These are phyloP conservation scores for Scalopus aquaticus DNA, from an alignment of 2,113 vertebrate species.

Conservation along the genomic window DNA sequence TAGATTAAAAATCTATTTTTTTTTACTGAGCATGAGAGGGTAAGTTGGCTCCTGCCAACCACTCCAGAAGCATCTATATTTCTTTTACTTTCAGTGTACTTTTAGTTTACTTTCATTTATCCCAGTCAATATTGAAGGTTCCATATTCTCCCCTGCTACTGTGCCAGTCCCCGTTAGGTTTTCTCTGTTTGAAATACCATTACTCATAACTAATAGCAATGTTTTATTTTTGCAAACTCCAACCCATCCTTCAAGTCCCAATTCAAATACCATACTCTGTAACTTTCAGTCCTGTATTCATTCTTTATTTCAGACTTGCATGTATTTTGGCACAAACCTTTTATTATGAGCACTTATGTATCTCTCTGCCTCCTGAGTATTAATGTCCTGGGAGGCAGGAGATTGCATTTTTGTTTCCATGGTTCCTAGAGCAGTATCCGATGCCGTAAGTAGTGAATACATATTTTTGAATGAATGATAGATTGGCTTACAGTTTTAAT, in stretches of 20 bases:
- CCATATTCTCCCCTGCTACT: fast-evolving
- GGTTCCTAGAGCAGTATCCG: background rate
- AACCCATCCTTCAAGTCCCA: background rate
- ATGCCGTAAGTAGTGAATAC: background rate
- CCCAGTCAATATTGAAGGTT: background rate
- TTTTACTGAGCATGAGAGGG: background rate
- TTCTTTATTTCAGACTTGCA: background rate
- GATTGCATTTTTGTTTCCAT: background rate
- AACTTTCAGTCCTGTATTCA: background rate
- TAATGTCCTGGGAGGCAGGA: background rate
- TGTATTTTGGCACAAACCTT: background rate
- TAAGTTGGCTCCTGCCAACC: background rate
- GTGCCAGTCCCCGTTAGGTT: background rate
- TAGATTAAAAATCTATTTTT: background rate
- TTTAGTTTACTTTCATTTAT: background rate
- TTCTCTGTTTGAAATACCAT: background rate
- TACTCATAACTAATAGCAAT: background rate
- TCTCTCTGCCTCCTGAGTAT: background rate
- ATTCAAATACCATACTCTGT: background rate
- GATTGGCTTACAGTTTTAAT: background rate
- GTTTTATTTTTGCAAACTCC: background rate
- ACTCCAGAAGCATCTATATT: background rate
- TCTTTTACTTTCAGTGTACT: background rate
- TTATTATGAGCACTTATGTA: background rate
- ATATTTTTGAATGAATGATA: background rate